Conservation (phyloP, 2,888 invertebrate genomes). For the Atethmia centrago region DNA sequence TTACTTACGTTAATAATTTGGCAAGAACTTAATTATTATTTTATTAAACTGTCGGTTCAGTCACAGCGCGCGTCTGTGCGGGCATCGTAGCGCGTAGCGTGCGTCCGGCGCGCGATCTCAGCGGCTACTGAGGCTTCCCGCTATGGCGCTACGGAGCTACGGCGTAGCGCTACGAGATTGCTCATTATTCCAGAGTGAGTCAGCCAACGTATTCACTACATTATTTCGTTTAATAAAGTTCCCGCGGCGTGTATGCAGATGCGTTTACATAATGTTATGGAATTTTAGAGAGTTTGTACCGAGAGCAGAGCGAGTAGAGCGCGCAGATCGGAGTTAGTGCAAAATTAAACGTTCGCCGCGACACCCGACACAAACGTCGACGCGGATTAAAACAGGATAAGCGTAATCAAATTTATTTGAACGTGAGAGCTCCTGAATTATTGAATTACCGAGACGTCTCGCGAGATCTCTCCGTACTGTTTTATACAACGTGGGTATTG, state of each 20-base stretch:
- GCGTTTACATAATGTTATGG: slow-evolving; percentile 77
- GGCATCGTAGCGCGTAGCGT: slow-evolving; percentile 63
- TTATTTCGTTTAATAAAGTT: slow-evolving; percentile 84
- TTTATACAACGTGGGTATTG: neutral
- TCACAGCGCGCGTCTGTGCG: slow-evolving; percentile 30
- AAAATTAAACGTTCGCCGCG: slow-evolving; percentile 60
- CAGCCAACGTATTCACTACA: slow-evolving; percentile 76
- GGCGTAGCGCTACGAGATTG: slow-evolving; percentile 75
- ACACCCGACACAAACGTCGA: slow-evolving; percentile 47
- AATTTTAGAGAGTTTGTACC: slow-evolving; percentile 61
- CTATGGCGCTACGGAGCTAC: slow-evolving; percentile 44
- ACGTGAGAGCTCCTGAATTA: slow-evolving; percentile 63
- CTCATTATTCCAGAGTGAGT: slow-evolving; percentile 77
- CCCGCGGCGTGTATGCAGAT: slow-evolving; percentile 73
- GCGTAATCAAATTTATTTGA: slow-evolving; percentile 65
- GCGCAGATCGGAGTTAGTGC: slow-evolving; percentile 38
- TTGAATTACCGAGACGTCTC: slow-evolving; percentile 57
- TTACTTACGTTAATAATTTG: slow-evolving; percentile 43
- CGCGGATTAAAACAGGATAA: slow-evolving; percentile 64
- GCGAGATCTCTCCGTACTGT: slow-evolving; percentile 4
- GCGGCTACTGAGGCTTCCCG: slow-evolving; percentile 64
- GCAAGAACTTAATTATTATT: slow-evolving; percentile 26
- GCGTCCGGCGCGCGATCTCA: slow-evolving; percentile 65
- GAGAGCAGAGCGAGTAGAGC: slow-evolving; percentile 19
- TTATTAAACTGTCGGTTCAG: slow-evolving; percentile 12